Evolutionary conservation across 1,140 invertebrate species (phyloP).

Genomic region (Euwallacea similis): DNA sequence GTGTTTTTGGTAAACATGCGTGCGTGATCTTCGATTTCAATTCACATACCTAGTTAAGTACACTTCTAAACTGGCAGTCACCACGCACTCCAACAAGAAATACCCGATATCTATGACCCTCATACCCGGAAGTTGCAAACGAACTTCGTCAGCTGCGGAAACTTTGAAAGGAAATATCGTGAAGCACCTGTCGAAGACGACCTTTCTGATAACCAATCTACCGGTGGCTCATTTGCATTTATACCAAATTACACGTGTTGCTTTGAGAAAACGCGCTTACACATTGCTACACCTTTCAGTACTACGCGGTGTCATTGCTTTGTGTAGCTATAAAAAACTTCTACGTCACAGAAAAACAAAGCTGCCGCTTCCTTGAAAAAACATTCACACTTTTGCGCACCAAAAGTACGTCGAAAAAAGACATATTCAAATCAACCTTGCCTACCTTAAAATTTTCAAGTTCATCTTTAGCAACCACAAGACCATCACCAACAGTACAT

Average conservation of each 20-base stretch:
- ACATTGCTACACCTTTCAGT: too few species aligned
- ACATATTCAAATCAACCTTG: too few species aligned
- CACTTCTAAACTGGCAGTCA: conserved; percentile 5
- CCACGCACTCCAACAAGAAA: conserved; percentile 16
- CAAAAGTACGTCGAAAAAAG: too few species aligned
- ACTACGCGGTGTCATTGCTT: conserved; percentile 2
- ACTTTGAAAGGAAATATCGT: not conserved
- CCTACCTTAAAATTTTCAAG: too few species aligned
- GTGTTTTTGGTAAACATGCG: too few species aligned
- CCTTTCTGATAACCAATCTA: not conserved
- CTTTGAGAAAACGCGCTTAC: too few species aligned
- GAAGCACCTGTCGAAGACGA: conserved; percentile 3
- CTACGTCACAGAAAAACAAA: conserved; percentile 1
- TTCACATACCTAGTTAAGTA: conserved; percentile 20
- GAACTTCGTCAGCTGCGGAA: too few species aligned
- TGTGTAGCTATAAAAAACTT: conserved; percentile 16
- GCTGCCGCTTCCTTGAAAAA: not conserved
- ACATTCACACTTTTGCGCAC: too few species aligned
- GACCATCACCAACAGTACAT: not conserved
- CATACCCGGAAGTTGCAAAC: conserved; percentile 1
- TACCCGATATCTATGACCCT: conserved; percentile 24
- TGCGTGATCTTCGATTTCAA: too few species aligned
- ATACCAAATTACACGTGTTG: not conserved
- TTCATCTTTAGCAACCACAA: not conserved
- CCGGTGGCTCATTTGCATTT: conserved; percentile 3